A percentile compares a stretch with the other conserved stretches of the same genome.
These are phyloP conservation scores for Budorcas taxicolor DNA, from an alignment of 2,113 vertebrate species.

Conservation along the genomic window DNA sequence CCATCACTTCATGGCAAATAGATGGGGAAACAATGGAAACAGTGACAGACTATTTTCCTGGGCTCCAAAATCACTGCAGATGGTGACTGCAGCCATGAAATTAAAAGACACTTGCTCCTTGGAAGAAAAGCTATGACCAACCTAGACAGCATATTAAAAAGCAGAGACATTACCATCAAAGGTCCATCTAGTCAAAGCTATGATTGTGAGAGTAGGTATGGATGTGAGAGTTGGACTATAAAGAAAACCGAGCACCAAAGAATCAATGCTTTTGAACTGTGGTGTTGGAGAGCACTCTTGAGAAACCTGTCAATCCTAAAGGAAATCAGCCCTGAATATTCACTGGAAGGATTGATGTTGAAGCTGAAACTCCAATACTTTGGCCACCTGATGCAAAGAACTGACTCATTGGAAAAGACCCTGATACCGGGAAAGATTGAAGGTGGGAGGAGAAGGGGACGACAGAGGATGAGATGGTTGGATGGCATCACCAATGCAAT, in stretches of 20 bases:
- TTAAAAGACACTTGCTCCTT: neutral
- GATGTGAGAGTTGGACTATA: neutral
- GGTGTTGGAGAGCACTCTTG: neutral
- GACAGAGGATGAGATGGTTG: neutral
- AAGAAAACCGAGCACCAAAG: neutral
- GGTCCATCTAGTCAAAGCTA: neutral
- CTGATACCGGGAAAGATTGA: neutral
- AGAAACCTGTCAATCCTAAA: neutral
- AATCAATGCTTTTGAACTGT: neutral
- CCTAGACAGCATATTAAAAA: neutral
- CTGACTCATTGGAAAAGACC: neutral
- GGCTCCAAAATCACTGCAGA: neutral
- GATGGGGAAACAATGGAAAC: neutral
- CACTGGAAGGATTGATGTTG: neutral
- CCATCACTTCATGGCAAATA: neutral
- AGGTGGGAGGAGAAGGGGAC: neutral
- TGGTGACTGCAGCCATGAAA: neutral
- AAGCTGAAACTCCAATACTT: neutral
- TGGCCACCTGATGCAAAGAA: neutral
- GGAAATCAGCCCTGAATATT: neutral
- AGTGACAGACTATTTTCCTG: neutral
- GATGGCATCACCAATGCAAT: accelerated
- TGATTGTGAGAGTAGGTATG: neutral
- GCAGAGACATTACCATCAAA: neutral
- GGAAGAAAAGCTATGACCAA: neutral